A percentile compares a stretch with the other conserved stretches of the same genome.
These are phyloP conservation scores for Propithecus deckenii DNA, from an alignment of 2,797 vertebrate genomes.

Conservation along the genomic window DNA sequence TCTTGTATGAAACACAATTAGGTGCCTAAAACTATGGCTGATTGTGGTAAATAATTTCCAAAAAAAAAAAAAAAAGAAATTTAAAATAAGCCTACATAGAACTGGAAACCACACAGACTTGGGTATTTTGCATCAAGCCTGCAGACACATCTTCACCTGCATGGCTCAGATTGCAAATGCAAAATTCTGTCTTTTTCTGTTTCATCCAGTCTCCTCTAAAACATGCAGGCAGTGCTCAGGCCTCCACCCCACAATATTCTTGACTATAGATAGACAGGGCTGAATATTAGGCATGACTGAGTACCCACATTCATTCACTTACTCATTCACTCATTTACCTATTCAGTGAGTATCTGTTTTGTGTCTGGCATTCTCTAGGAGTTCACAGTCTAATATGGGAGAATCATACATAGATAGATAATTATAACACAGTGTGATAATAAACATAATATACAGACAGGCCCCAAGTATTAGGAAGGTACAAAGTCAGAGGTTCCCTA, in stretches of 20 bases:
- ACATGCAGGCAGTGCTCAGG: not conserved
- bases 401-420: not conserved
- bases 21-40: not conserved
- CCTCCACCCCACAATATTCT: not conserved
- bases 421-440: not conserved
- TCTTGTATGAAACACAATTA: not conserved
- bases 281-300: not conserved
- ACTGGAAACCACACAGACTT: not conserved
- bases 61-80: not conserved
- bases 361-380: not conserved
- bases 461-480: not conserved
- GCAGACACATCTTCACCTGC: not conserved
- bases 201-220: conserved; percentile 23
- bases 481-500: not conserved
- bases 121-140: not conserved
- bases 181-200: not conserved
- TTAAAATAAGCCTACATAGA: not conserved
- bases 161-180: not conserved
- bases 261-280: not conserved
- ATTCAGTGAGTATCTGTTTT: not conserved
- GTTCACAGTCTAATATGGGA: not conserved
- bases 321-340: not conserved
- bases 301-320: not conserved
- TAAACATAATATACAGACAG: not conserved
- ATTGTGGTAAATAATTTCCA: not conserved